These are phyloP conservation scores for Cladopsammia gracilis DNA, from an alignment of 64 coral and sea anemone species.

Conservation along the genomic window DNA sequence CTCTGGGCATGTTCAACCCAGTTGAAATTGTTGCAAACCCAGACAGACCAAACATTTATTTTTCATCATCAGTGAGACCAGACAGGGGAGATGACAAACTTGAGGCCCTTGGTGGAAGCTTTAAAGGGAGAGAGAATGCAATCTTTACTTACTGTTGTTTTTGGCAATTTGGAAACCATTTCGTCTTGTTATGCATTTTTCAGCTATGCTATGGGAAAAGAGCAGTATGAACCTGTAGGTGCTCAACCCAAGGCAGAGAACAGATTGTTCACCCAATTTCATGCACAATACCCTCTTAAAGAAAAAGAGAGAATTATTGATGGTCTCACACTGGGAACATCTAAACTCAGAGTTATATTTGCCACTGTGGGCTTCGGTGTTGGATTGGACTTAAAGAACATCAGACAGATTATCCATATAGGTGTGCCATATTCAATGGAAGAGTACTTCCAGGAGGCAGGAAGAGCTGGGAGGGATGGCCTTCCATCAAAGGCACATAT, in stretches of 20 bases:
- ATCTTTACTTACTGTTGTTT: not conserved
- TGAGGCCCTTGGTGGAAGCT: not conserved
- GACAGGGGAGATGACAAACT: not conserved
- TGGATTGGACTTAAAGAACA: constrained; percentile 14
- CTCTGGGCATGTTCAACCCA: constrained; percentile 8
- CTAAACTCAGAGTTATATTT: constrained; percentile 28
- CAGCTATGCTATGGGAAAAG: too few relatives aligned
- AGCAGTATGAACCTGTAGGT: constrained; percentile 15
- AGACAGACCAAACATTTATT: constrained; percentile 4
- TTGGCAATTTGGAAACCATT: not conserved
- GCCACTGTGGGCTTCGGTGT: constrained; percentile 21
- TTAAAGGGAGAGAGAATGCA: not conserved
- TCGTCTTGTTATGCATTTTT: constrained; percentile 7
- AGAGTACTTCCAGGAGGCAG: constrained; percentile 30
- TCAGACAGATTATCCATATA: constrained; percentile 16
- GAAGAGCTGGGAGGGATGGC: constrained; percentile 20
- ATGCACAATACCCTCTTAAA: not conserved
- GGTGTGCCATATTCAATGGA: constrained; percentile 12
- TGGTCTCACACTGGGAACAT: not conserved
- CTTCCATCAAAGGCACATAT: not conserved
- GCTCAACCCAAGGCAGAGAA: not conserved
- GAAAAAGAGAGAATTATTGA: not conserved
- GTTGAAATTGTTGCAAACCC: not conserved
- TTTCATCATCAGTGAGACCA: constrained; percentile 8
- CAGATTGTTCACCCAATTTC: not conserved